A percentile compares a stretch with the other conserved stretches of the same genome.
Evolutionary conservation across 1,140 invertebrate species (phyloP).

Genomic region (Drosophila repletoides): DNA sequence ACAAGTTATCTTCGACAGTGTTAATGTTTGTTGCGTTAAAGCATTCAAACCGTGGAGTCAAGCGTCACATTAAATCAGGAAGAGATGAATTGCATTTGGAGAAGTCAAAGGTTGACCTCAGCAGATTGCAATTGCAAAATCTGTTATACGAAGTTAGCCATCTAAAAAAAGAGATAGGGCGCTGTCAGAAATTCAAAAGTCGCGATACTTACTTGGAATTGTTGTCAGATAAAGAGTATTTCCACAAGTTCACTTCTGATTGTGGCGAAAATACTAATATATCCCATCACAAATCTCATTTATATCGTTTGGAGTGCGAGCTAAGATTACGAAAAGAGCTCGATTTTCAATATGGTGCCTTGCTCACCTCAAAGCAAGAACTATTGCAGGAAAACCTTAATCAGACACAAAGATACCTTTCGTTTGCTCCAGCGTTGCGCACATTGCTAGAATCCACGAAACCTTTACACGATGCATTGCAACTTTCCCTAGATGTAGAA

Average conservation of each 20-base stretch:
- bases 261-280: slow-evolving; percentile 58
- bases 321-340: slow-evolving; percentile 93
- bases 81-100: slow-evolving; percentile 90
- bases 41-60: slow-evolving; percentile 95
- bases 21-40: slow-evolving; percentile 91
- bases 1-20: slow-evolving; percentile 87
- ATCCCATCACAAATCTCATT: slow-evolving; percentile 90
- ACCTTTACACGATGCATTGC: slow-evolving; percentile 94
- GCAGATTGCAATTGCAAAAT: slow-evolving; percentile 96
- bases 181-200: slow-evolving; percentile 97
- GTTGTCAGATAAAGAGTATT: slow-evolving; percentile 88
- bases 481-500: slow-evolving; percentile 90
- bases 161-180: slow-evolving; percentile 95
- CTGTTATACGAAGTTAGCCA: slow-evolving; percentile 97
- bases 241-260: slow-evolving; percentile 83
- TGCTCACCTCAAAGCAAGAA: slow-evolving; percentile 90
- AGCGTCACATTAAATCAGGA: slow-evolving; percentile 91
- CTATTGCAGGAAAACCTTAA: slow-evolving; percentile 89
- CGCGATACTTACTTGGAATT: slow-evolving; percentile 97
- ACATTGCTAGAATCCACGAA: slow-evolving; percentile 91
- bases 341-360: slow-evolving; percentile 88
- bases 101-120: slow-evolving; percentile 94
- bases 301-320: slow-evolving; percentile 96
- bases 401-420: slow-evolving; percentile 91
- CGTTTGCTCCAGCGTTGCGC: slow-evolving; percentile 90